These are phyloP conservation scores for Pseudomugil tenellus DNA, from an alignment of 2,797 vertebrate genomes.

Conservation along the genomic window DNA sequence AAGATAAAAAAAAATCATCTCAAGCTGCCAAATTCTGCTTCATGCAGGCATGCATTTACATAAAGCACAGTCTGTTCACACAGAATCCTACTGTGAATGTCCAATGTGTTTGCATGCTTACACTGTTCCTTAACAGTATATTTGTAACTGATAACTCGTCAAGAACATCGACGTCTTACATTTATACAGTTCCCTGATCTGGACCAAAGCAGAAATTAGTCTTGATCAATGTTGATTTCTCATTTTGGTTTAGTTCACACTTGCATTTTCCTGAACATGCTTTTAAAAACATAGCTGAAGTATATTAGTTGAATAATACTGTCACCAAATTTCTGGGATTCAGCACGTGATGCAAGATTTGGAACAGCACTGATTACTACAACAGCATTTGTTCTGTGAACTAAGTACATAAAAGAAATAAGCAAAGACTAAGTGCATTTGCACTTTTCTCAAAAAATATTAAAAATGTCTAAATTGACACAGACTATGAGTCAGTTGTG, in stretches of 20 bases:
- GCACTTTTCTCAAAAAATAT: constrained; percentile 2
- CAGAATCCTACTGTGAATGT: not conserved
- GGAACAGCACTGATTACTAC: not conserved
- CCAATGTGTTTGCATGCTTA: not conserved
- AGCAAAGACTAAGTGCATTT: not conserved
- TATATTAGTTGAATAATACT: not conserved
- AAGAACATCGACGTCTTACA: not conserved
- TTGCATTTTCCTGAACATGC: not conserved
- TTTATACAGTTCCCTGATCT: not conserved
- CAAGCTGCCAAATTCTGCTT: constrained; percentile 1
- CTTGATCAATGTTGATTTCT: not conserved
- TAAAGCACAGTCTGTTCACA: not conserved
- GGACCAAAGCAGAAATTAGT: not conserved
- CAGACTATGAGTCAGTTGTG: constrained; percentile 6
- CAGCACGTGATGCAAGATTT: not conserved
- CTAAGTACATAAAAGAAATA: not conserved
- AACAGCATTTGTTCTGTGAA: not conserved
- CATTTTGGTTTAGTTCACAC: not conserved
- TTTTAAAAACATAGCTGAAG: not conserved
- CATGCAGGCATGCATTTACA: not conserved
- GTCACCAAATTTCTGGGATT: not conserved
- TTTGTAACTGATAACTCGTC: not conserved
- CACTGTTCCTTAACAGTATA: not conserved
- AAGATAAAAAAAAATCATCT: constrained; percentile 5
- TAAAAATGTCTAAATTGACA: not conserved